Evolutionary conservation across 2,113 vertebrate species (phyloP), one percentile per base, ranked within the genome.

Genomic region (Dicrurus megarhynchus): DNA sequence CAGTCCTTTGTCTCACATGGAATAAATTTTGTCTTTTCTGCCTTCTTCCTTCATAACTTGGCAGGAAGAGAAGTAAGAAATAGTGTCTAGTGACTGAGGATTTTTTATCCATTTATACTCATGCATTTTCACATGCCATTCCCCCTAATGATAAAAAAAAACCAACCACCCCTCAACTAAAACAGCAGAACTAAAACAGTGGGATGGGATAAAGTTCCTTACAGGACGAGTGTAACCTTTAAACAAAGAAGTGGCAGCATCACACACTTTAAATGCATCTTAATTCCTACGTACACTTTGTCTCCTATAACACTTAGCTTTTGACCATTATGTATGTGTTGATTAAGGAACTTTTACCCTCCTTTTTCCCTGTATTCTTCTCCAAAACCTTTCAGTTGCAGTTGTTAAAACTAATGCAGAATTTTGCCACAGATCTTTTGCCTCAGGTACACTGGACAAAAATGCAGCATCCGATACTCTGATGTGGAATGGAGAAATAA

Each of bases 201-300:
- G 56, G 77, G 70, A 68, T n/a, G 30, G 49, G 52, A 46, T 83
- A 37, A 87, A 91, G 60, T 67, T 65, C 33, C 42, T 79, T 69
- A 59, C 1, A 14, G 28, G 49, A 84, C 0, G 14, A 91, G 73
- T 23, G 30, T 28, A 94, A 86, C 60, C 56, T 87, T 69, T 56
- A 73, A 55, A 65, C 64, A 80, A 92, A 46, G 60, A 50, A 83
- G 80, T 83, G 39, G 39, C 75, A 87, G 37, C 84, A 79, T 37
- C 67, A 90, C n/a, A 60, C 59, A 68, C 75, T 96, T 96, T 90
- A 96, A 97, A 96, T 89, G 53, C 74, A 73, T 87, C 81, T 74
- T 82, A 93, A 90, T 78, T 87, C 84, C 84, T 71, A 11, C 32
- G 19, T 63, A 49, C 24, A n/a, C 59, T 39, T 46, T 52, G 71